phyloP scores from a whole-genome alignment of 1,140 invertebrate genomes.

The Lineus longissimus region DNA sequence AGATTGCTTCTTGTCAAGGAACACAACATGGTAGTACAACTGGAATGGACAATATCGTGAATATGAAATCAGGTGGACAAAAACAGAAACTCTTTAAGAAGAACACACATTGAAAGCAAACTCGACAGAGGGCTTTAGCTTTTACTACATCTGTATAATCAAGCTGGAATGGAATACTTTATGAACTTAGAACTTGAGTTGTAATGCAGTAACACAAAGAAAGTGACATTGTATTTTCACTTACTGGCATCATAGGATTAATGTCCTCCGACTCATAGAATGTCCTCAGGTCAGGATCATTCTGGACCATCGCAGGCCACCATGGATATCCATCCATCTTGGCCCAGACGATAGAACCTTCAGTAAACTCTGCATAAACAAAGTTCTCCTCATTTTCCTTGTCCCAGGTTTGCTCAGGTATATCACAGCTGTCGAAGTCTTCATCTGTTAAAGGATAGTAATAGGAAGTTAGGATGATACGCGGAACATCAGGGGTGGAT shows the following conservation, averaged over 20 bases:
- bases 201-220: background rate
- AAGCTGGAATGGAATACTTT: slow-evolving; percentile 63
- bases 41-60: slow-evolving; percentile 41
- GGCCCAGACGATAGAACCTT: slow-evolving; percentile 67
- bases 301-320: slow-evolving; percentile 68
- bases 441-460: slow-evolving; percentile 45
- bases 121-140: slow-evolving; percentile 28
- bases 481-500: too few species aligned
- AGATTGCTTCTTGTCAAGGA: slow-evolving; percentile 57
- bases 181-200: background rate
- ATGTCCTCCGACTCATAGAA: background rate
- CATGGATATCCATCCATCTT: slow-evolving; percentile 62
- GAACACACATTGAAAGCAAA: slow-evolving; percentile 16
- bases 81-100: slow-evolving; percentile 5
- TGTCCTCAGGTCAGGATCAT: slow-evolving; percentile 60
- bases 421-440: slow-evolving; percentile 54
- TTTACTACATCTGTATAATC: slow-evolving; percentile 56
- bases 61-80: slow-evolving; percentile 1
- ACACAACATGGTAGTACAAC: slow-evolving; percentile 64
- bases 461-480: too few species aligned
- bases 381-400: slow-evolving; percentile 50
- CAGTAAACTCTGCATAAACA: slow-evolving; percentile 39
- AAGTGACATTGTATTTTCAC: background rate
- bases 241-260: background rate
- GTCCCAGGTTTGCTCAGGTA: slow-evolving; percentile 52